These are phyloP conservation scores for Nematostella vectensis DNA, from an alignment of 92 coral and sea anemone genomes.

Conservation along the genomic window DNA sequence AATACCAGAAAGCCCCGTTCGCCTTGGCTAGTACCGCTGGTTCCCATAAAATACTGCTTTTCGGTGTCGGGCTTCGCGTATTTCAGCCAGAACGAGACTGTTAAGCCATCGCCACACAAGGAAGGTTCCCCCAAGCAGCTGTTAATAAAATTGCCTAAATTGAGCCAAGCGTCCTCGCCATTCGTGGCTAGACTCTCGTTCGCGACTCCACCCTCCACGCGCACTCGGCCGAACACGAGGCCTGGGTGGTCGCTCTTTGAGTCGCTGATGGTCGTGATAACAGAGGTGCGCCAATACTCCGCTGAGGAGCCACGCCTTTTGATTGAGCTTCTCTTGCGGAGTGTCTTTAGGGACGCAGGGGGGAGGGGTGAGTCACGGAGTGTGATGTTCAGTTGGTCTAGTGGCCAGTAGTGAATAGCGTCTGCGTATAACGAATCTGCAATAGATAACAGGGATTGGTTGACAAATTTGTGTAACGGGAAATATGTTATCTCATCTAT, in stretches of 20 bases:
- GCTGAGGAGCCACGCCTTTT: conserved; percentile 17
- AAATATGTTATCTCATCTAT: too few species aligned
- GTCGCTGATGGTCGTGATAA: conserved; percentile 41
- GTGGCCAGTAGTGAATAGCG: conserved; percentile 82
- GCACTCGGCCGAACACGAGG: conserved; percentile 46
- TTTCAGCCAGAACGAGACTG: conserved; percentile 87
- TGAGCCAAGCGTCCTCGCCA: conserved; percentile 77
- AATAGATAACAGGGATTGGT: conserved; percentile 4
- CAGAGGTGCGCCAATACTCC: conserved; percentile 46
- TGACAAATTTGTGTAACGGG: too few species aligned
- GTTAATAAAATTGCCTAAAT: conserved; percentile 73
- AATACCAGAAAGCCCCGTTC: conserved; percentile 78
- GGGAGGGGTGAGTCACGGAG: conserved; percentile 18
- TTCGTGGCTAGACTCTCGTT: conserved; percentile 63
- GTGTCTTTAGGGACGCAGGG: conserved; percentile 20
- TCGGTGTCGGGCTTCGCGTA: conserved; percentile 29
- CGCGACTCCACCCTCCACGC: conserved; percentile 31
- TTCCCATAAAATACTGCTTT: conserved; percentile 76
- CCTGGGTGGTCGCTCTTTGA: conserved; percentile 53
- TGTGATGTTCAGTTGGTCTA: conserved; percentile 60
- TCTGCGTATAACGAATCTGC: conserved; percentile 80
- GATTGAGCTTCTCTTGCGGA: conserved; percentile 4
- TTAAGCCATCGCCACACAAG: conserved; percentile 65
- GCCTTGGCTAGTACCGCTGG: conserved; percentile 72
- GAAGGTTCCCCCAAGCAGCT: conserved; percentile 85